Evolutionary conservation across 23 tunicate species (phyloP).

Genomic region (Trididemnum miniatum): DNA sequence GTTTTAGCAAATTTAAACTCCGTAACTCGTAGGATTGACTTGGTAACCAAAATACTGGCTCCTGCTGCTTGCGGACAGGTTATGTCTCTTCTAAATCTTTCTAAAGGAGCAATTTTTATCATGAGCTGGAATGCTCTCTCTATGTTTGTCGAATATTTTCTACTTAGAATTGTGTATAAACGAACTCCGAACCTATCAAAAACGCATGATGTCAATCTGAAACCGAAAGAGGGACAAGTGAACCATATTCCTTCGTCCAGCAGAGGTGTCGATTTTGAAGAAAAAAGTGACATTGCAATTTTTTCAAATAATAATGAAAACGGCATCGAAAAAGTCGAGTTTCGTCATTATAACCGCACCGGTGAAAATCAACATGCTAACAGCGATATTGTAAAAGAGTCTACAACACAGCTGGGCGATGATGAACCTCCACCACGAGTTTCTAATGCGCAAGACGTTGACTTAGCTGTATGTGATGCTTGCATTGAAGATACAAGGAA

Average conservation of each 20-base stretch:
- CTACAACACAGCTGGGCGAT: not conserved
- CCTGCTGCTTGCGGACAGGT: constrained; percentile 81
- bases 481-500: not conserved
- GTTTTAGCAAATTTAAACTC: constrained; percentile 57
- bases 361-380: not conserved
- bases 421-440: not conserved
- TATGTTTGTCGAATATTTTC: constrained; percentile 70
- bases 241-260: not conserved
- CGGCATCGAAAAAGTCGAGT: too few relatives aligned
- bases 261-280: not conserved
- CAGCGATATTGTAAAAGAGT: not conserved
- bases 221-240: not conserved
- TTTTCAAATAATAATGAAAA: not conserved
- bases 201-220: too few relatives aligned
- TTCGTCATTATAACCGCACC: too few relatives aligned
- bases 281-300: not conserved
- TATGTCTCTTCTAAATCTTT: constrained; percentile 52
- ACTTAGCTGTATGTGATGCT: not conserved
- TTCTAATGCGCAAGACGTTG: not conserved
- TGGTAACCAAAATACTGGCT: constrained; percentile 58
- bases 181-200: constrained; percentile 67
- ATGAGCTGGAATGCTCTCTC: constrained; percentile 73
- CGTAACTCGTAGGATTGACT: constrained; percentile 69
- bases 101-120: constrained; percentile 75
- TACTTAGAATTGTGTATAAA: constrained; percentile 52